phyloP scores from a whole-genome alignment of 2,888 invertebrate species.

The Auanema freiburgensis region DNA sequence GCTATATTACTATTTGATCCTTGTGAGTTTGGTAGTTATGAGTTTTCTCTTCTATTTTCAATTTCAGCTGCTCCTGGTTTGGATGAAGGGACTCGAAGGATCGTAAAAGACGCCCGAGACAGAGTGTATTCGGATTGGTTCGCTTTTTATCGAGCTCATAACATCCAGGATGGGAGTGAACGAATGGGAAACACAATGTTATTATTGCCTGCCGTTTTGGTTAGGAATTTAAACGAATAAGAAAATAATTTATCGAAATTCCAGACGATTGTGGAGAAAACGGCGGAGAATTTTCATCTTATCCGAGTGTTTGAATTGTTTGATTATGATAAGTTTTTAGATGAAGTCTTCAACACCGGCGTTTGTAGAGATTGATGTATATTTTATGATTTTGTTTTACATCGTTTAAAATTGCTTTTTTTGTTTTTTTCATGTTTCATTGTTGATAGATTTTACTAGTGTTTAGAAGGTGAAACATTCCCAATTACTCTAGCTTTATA shows the following conservation, averaged over 20 bases:
- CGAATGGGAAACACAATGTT: slow-evolving; percentile 56
- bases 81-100: slow-evolving; percentile 21
- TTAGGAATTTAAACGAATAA: neutral
- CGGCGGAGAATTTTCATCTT: slow-evolving; percentile 49
- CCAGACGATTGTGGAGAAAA: slow-evolving; percentile 35
- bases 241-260: slow-evolving; percentile 8
- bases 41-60: too few species aligned
- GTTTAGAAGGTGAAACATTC: too few species aligned
- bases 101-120: slow-evolving; percentile 34
- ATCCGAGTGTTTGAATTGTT: slow-evolving; percentile 53
- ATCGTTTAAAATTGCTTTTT: too few species aligned
- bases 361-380: too few species aligned
- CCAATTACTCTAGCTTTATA: too few species aligned
- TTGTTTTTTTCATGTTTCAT: too few species aligned
- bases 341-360: slow-evolving; percentile 35
- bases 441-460: too few species aligned
- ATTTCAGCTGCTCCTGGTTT: slow-evolving; percentile 30
- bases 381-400: too few species aligned
- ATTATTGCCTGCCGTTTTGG: slow-evolving; percentile 42
- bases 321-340: slow-evolving; percentile 54
- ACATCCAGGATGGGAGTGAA: slow-evolving; percentile 37
- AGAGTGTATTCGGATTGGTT: slow-evolving; percentile 50
- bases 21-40: slow-evolving; percentile 23
- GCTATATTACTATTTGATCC: slow-evolving; percentile 53
- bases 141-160: slow-evolving; percentile 43